Base-by-base conservation (phyloP, 2,113 vertebrate genomes). In the Etheostoma cragini region DNA sequence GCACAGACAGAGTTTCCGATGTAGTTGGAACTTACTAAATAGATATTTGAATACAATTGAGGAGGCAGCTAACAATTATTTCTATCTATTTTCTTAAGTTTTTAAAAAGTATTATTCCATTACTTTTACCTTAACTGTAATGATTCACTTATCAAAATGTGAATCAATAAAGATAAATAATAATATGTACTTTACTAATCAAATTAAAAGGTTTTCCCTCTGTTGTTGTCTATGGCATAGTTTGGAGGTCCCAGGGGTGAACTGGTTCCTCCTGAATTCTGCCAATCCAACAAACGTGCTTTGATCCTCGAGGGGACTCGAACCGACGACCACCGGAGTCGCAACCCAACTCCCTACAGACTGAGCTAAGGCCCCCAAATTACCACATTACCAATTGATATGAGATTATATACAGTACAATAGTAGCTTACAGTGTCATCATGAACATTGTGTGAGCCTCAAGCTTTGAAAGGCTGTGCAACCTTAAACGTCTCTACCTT, bases 381-480 rank as follows among this genome's bases (percentile, higher is more conserved):
- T n/a, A 46, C 61, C 71, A 57, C 16, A 52, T 38, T 56, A 57
- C 7, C 53, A 81, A 47, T 10, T 46, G 57, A 30, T 71, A n/a
- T 1, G 4, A 56, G 2, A n/a, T 78, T 60, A 24, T 19, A 50
- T 14, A 19, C 14, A 62, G 17, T n/a, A 49, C n/a, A 69, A 17
- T 49, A 33, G 47, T 54, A 11, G 8, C 38, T 10, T 62, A 42
- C 33, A 63, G 21, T 58, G 35, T 24, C 24, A 57, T 79, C 8
- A 54, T 78, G 33, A 84, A 50, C 24, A 65, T 8, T 22, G 54
- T 58, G 45, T 57, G 56, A 75, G 24, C 42, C n/a, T 74, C 30
- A 13, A 42, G 52, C 35, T 78, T 71, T 85, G 64, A 79, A 61
- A 65, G 69, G 66, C 38, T 11, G 10, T 42, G 38, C 8, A 42